phyloP scores from a whole-genome alignment of 2,797 vertebrate genomes.

The Artibeus lituratus region DNA sequence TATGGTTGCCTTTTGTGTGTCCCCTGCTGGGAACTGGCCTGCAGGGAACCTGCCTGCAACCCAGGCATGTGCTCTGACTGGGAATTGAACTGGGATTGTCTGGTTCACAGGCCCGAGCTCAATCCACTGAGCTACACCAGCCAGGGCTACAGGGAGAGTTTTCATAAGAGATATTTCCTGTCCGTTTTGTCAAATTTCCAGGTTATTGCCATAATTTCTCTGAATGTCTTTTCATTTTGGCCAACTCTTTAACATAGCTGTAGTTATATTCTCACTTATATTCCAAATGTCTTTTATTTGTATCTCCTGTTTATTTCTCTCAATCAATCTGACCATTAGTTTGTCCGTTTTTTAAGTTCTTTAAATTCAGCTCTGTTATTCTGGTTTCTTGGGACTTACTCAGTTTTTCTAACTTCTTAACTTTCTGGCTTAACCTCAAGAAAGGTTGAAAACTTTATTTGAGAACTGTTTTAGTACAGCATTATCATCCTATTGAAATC shows the following conservation, averaged over 20 bases:
- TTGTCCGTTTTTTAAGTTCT: not conserved
- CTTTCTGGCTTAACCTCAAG: not conserved
- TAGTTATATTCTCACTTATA: not conserved
- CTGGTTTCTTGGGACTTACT: not conserved
- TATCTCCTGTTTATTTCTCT: not conserved
- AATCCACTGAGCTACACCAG: too few species aligned
- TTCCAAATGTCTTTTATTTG: not conserved
- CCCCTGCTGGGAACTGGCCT: too few species aligned
- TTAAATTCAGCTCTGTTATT: not conserved
- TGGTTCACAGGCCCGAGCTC: too few species aligned
- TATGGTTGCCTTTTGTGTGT: too few species aligned
- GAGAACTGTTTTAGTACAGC: not conserved
- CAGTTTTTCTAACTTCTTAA: not conserved
- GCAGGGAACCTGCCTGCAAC: too few species aligned
- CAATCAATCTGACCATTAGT: not conserved
- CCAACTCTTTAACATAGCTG: not conserved
- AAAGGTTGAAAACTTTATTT: not conserved
- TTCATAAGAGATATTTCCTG: not conserved
- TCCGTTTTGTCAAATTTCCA: not conserved
- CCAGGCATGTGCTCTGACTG: too few species aligned
- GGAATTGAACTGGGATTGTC: too few species aligned
- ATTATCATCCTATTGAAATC: not conserved
- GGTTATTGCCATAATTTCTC: not conserved
- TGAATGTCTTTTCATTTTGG: not conserved
- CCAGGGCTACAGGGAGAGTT: not conserved